phyloP scores from a whole-genome alignment of 2,113 vertebrate genomes.

The Hyla sarda region DNA sequence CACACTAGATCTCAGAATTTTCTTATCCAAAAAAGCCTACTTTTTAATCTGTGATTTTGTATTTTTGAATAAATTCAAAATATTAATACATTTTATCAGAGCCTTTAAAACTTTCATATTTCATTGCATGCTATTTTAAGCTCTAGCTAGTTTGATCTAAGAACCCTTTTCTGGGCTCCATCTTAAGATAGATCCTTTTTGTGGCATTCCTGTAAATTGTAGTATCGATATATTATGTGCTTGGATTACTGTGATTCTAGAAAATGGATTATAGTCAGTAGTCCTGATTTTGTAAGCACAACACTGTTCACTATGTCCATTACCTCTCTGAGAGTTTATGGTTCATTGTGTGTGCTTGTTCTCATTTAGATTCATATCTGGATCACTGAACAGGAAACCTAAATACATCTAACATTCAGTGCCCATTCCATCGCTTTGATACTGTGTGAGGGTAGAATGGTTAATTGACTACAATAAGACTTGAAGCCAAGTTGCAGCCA shows the following conservation, averaged over 20 bases:
- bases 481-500: background rate
- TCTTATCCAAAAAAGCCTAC: background rate
- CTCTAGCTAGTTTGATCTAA: background rate
- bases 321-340: background rate
- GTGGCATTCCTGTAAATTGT: background rate
- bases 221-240: background rate
- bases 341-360: slow-evolving; percentile 11
- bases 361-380: slow-evolving; percentile 8
- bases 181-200: background rate
- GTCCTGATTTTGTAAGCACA: slow-evolving; percentile 6
- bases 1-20: too few relatives aligned
- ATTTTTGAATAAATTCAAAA: background rate
- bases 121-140: background rate
- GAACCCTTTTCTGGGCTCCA: background rate
- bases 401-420: slow-evolving; percentile 17
- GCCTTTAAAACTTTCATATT: background rate
- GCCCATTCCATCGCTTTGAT: slow-evolving; percentile 5
- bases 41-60: background rate
- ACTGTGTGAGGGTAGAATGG: background rate
- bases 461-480: background rate
- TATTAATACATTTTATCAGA: background rate
- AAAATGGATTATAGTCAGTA: background rate
- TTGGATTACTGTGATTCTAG: background rate
- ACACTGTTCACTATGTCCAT: background rate
- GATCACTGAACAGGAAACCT: slow-evolving; percentile 35